Evolutionary conservation across 2,113 vertebrate genomes (phyloP), one percentile per base, ranked within the genome.

Genomic region (Maylandia zebra): DNA sequence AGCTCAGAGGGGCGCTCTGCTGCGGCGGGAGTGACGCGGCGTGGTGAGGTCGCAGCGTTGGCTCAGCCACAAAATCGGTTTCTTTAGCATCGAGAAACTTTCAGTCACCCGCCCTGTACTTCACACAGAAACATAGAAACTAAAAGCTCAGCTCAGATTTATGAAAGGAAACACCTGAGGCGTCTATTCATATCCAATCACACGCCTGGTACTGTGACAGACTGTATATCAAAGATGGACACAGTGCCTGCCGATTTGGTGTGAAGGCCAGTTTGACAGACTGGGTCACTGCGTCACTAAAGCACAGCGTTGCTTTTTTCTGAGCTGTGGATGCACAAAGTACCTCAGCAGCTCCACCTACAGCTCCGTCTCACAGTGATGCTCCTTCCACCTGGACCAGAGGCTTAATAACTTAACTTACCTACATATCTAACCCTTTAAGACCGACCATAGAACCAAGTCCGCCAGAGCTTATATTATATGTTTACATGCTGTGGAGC

Each of bases 381-480:
- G 36, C 36, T 43, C 0, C n/a, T 43, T 24, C 36, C n/a, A 43
- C n/a, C n/a, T 10, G 66, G 38, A 71, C 36, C 38, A 69, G n/a
- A 41, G n/a, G 0, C 12, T 6, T 6, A 69, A 69, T 22, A 41
- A 69, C 2, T 22, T 38, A 22, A 22, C 34, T 41, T 41, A 69
- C 7, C 10, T 0, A 13, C 34, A 69, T 69, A 13, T 22, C 0
- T 36, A 36, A 36, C 34, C 34, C 34, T 36, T 36, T 36, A 36
- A 36, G 34, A 36, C 34, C 34, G 2, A 0, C 34, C 34, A 36
- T 36, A 36, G 34, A 36, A 36, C 0, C 1, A 0, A 36, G 3
- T 36, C 34, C 0, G 3, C 34, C 34, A 36, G 34, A 36, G 34
- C 34, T 36, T 36, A 36, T 36, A 36, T 36, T 36, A 36, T 36